A percentile compares a stretch with the other conserved stretches of the same genome.
Evolutionary conservation across 2,113 vertebrate species (phyloP).

Genomic region (Sander vitreus): DNA sequence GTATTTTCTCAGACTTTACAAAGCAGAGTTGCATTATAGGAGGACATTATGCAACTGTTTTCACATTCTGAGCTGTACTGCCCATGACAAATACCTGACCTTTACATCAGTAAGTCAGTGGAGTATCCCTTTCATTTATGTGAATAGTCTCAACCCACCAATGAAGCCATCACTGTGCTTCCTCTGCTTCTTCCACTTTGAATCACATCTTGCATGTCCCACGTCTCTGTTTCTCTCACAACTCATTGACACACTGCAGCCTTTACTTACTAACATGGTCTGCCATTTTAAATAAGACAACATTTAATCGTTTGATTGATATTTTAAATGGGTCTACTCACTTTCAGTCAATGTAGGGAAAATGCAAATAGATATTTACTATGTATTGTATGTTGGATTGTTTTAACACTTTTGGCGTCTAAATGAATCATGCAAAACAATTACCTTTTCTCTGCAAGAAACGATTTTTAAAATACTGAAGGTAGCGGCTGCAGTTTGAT

Average conservation of each 20-base stretch:
- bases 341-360: neutral
- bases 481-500: neutral
- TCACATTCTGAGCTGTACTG: neutral
- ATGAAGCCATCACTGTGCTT: neutral
- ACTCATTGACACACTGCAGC: neutral
- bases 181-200: neutral
- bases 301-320: neutral
- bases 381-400: neutral
- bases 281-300: neutral
- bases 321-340: neutral
- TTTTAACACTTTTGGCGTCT: neutral
- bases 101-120: neutral
- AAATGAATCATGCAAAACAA: neutral
- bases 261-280: neutral
- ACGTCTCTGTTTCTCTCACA: neutral
- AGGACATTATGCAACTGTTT: neutral
- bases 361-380: neutral
- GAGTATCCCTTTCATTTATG: neutral
- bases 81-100: neutral
- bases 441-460: neutral
- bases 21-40: neutral
- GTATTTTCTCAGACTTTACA: neutral
- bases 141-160: neutral
- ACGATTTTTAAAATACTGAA: neutral
- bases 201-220: neutral